Percentiles rank a stretch among this genome's conserved stretches.
phyloP scores from a whole-genome alignment of 2,113 vertebrate species.

The Sinocyclocheilus anshuiensis region DNA sequence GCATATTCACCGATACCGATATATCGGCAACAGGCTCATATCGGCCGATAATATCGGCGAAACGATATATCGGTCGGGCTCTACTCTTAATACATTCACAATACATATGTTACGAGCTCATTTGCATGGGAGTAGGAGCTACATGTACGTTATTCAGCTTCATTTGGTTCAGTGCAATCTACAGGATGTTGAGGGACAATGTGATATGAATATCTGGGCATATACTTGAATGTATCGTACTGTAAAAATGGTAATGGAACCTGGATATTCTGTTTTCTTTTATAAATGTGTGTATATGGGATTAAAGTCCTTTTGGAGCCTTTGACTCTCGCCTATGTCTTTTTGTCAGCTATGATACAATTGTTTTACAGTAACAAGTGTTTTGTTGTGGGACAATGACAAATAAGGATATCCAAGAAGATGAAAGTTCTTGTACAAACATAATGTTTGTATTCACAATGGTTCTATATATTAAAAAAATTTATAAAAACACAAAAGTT shows the following conservation, averaged over 20 bases:
- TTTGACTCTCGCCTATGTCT: not conserved
- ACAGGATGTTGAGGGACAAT: conserved; percentile 65
- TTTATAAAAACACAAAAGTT: too few species aligned
- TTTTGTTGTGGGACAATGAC: not conserved
- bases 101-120: not conserved
- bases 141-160: not conserved
- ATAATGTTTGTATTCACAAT: too few species aligned
- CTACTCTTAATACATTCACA: not conserved
- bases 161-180: conserved; percentile 38
- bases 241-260: conserved; percentile 22
- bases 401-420: not conserved
- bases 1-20: too few species aligned
- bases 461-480: too few species aligned
- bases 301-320: conserved; percentile 67
- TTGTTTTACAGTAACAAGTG: not conserved
- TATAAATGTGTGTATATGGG: conserved; percentile 57
- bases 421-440: too few species aligned
- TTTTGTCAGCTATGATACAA: too few species aligned
- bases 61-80: too few species aligned
- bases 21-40: too few species aligned
- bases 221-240: conserved; percentile 65
- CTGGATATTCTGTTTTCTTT: conserved; percentile 55
- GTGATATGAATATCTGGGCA: conserved; percentile 53
- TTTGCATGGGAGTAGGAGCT: not conserved
- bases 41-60: too few species aligned